phyloP scores from a whole-genome alignment of 2,113 vertebrate genomes.

The Oreotrochilus melanogaster region DNA sequence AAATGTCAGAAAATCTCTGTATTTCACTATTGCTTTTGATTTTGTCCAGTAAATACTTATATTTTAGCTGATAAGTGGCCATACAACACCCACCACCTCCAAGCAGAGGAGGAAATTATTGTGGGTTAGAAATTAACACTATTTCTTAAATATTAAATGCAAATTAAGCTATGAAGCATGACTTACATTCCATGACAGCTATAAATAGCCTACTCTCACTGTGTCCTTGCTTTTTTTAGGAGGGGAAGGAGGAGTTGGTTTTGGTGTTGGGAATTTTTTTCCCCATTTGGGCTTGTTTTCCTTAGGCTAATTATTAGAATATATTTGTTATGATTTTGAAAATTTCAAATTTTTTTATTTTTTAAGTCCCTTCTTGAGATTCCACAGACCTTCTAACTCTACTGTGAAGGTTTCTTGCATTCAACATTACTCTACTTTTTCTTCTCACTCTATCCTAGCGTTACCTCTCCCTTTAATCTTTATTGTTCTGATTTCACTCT shows the following conservation, averaged over 20 bases:
- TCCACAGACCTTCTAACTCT: background rate
- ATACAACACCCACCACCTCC: background rate
- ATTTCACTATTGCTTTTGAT: background rate
- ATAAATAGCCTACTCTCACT: background rate
- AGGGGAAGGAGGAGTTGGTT: rapidly evolving
- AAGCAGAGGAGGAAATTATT: background rate
- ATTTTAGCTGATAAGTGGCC: background rate
- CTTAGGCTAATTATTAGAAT: background rate
- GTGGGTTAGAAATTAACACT: background rate
- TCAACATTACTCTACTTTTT: background rate
- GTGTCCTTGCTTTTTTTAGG: background rate
- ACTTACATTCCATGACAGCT: background rate
- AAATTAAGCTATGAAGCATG: background rate
- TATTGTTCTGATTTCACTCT: background rate
- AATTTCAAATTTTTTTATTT: background rate
- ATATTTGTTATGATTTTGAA: background rate
- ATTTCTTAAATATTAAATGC: background rate
- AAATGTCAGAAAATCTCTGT: background rate
- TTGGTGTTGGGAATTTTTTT: rapidly evolving
- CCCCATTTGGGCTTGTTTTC: background rate
- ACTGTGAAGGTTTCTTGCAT: background rate
- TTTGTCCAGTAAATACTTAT: background rate
- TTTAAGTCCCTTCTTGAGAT: background rate
- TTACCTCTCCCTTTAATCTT: background rate
- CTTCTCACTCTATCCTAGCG: background rate